Percentiles rank a stretch among this genome's conserved stretches.
Evolutionary conservation across 1,140 invertebrate genomes (phyloP).

Genomic region (Cotesia typhae): DNA sequence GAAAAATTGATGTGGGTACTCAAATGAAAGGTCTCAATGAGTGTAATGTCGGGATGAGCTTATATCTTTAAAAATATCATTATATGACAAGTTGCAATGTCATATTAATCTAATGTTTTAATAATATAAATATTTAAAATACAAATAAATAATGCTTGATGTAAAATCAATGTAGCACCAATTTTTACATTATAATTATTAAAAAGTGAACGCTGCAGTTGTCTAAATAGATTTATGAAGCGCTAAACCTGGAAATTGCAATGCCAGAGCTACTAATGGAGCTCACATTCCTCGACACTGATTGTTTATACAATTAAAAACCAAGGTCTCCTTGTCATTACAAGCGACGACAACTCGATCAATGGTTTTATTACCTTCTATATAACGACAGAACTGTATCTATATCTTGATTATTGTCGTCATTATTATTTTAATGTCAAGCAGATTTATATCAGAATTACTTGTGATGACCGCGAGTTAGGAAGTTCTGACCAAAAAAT

Average conservation of each 20-base stretch:
- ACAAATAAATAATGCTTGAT: too few relatives aligned
- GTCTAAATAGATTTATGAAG: conserved; percentile 1
- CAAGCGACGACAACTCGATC: conserved; percentile 15
- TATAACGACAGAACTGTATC: neutral
- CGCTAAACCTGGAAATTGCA: conserved; percentile 6
- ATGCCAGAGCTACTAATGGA: conserved; percentile 19
- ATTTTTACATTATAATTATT: neutral
- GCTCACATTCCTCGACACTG: conserved; percentile 23
- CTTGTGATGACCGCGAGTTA: neutral
- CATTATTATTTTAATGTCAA: conserved; percentile 13
- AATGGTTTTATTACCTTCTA: conserved; percentile 21
- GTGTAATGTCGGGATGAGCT: too few relatives aligned
- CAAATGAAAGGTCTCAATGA: too few relatives aligned
- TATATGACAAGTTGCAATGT: too few relatives aligned
- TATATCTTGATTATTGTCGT: conserved; percentile 9
- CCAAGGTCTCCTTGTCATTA: conserved; percentile 4
- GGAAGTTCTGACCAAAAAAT: neutral
- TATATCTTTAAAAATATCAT: too few relatives aligned
- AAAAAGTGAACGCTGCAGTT: neutral
- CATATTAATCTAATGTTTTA: too few relatives aligned
- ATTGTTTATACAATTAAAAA: conserved; percentile 28
- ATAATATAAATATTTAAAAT: too few relatives aligned
- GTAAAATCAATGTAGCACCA: neutral
- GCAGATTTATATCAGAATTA: neutral
- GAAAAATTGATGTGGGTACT: too few relatives aligned